Evolutionary conservation across 2,888 invertebrate genomes (phyloP).

Genomic region (Trissolcus brochymenae): DNA sequence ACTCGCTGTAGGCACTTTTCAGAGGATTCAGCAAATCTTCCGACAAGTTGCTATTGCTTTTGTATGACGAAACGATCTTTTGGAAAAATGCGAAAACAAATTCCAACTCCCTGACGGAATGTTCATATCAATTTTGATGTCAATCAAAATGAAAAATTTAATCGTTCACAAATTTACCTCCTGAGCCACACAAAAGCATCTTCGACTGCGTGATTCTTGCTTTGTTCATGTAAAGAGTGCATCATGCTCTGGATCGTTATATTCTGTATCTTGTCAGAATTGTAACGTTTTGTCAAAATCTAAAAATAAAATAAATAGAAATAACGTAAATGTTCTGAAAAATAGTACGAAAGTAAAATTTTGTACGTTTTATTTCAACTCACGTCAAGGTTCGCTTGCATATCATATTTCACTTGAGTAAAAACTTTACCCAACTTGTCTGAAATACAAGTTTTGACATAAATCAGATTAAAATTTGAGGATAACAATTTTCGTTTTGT

Average conservation of each 20-base stretch:
- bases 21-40: constrained; percentile 82
- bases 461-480: no score
- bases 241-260: neutral
- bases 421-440: constrained; percentile 86
- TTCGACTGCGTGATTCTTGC: neutral
- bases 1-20: constrained; percentile 82
- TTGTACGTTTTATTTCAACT: constrained; percentile 68
- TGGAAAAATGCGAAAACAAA: constrained; percentile 81
- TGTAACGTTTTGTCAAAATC: neutral
- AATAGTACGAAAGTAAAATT: neutral
- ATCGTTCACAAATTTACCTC: neutral
- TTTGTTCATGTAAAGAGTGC: neutral
- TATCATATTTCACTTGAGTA: constrained; percentile 85
- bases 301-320: neutral
- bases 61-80: constrained; percentile 78
- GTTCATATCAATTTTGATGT: no score
- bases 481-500: neutral
- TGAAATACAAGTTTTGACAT: constrained; percentile 74
- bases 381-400: constrained; percentile 81
- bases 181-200: neutral
- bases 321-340: neutral
- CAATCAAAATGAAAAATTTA: no score
- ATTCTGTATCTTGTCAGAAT: neutral
- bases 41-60: constrained; percentile 74
- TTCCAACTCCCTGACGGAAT: constrained; percentile 78